Evolutionary conservation across 2,113 vertebrate species (phyloP), one percentile per base, ranked within the genome.

Genomic region (Morone chrysops): DNA sequence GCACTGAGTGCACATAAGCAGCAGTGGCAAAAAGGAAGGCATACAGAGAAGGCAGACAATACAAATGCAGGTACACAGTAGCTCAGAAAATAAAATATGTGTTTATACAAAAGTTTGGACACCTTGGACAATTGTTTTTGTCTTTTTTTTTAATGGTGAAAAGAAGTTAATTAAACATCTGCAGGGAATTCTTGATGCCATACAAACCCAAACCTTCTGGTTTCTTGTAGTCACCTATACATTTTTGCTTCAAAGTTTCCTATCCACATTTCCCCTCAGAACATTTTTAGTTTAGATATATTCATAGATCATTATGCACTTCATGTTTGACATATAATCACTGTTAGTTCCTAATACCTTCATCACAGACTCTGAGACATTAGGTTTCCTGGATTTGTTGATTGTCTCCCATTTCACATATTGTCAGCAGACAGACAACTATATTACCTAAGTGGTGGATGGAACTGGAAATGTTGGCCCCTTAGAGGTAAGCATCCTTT

Each of bases 1-100:
- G 50, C 70, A 80, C 78, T 68, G 75, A 87, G 82, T 41, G 74
- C 80, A 88, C 81, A 80, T 85, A 78, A 73, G 87, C 65, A 80
- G 79, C 53, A 50, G 25, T 8, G 22, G 63, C 66, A 81, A 85
- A 86, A 77, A 60, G 45, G 56, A 84, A 87, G 71, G 38, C 41
- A 61, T 61, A 80, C 73, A 76, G 75, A 75, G 56, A 82, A 63
- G 56, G 70, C 25, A 74, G 57, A 67, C 65, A 60, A 70, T 74
- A 75, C 38, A 63, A 65, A 68, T 68, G 36, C 25, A 86, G 63
- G 54, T 63, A 81, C 43, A 81, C 31, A 63, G 38, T 9, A n/a
- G 22, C 51, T 48, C 18, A 51, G 59, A 45, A 62, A 56, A 78
- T 72, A 31, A 31, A 31, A 31, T 3, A 31, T 31, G 31, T 31